Evolutionary conservation across 2,113 vertebrate genomes (phyloP).

Genomic region (Pluvianellus socialis): DNA sequence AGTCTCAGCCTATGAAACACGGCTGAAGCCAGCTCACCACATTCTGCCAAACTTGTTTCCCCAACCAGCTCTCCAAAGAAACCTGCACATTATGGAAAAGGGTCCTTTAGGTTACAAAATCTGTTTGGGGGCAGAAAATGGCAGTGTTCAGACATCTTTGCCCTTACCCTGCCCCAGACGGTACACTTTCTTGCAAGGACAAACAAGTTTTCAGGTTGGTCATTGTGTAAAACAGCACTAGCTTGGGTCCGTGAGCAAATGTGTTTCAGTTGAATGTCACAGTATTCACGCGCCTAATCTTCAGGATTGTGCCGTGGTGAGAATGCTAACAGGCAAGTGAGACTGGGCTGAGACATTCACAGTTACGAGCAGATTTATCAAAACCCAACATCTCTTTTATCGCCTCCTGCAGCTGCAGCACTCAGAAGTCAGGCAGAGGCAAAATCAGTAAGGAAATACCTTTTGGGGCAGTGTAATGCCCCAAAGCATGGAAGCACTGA

Average conservation of each 20-base stretch:
- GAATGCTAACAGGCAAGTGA: neutral
- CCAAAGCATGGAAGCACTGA: neutral
- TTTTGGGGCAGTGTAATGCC: neutral
- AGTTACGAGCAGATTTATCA: neutral
- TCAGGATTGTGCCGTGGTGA: neutral
- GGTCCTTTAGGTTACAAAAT: neutral
- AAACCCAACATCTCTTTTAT: neutral
- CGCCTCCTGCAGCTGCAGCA: neutral
- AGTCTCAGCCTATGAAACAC: neutral
- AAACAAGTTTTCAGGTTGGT: neutral
- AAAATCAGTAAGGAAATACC: neutral
- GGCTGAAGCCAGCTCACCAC: neutral
- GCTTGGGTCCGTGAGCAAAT: neutral
- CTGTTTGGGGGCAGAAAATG: neutral
- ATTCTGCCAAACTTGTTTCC: neutral
- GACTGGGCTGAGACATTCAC: neutral
- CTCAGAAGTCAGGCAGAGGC: neutral
- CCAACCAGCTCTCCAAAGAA: neutral
- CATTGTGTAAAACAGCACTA: neutral
- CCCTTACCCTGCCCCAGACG: fast-evolving
- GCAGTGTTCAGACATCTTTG: neutral
- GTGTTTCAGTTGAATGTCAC: neutral
- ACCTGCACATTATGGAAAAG: fast-evolving
- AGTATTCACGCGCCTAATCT: fast-evolving
- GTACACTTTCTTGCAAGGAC: neutral